These are phyloP conservation scores for Umimayanthus kanabou DNA, from an alignment of 92 coral and sea anemone species.

Conservation along the genomic window DNA sequence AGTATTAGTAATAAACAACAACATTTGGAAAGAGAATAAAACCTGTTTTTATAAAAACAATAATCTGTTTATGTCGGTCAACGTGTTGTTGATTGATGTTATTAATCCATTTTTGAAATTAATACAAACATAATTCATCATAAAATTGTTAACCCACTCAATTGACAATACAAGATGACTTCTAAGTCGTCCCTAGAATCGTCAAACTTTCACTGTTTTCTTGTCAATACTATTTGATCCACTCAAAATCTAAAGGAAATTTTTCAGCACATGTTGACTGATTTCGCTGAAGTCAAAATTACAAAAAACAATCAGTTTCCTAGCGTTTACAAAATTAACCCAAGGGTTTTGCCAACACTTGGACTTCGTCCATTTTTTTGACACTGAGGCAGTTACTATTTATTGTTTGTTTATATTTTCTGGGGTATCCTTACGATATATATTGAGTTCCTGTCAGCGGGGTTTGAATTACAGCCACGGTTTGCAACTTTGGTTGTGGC, in stretches of 20 bases:
- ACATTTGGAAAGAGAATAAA: too few species aligned
- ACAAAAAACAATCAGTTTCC: neutral
- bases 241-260: neutral
- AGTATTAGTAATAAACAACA: too few species aligned
- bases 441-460: neutral
- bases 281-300: neutral
- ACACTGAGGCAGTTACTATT: neutral
- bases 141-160: too few species aligned
- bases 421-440: neutral
- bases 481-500: neutral
- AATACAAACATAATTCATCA: too few species aligned
- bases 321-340: neutral
- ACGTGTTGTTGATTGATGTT: too few species aligned
- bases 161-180: too few species aligned
- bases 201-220: too few species aligned
- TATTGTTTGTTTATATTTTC: neutral
- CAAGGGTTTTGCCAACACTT: neutral
- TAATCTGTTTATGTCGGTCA: too few species aligned
- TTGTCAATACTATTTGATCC: too few species aligned
- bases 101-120: too few species aligned
- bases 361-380: neutral
- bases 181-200: too few species aligned
- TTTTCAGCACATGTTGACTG: neutral
- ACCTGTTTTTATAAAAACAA: too few species aligned
- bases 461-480: neutral